A percentile compares a stretch with the other conserved stretches of the same genome.
phyloP scores from a whole-genome alignment of 2,113 vertebrate species.

The Nibea coibor region DNA sequence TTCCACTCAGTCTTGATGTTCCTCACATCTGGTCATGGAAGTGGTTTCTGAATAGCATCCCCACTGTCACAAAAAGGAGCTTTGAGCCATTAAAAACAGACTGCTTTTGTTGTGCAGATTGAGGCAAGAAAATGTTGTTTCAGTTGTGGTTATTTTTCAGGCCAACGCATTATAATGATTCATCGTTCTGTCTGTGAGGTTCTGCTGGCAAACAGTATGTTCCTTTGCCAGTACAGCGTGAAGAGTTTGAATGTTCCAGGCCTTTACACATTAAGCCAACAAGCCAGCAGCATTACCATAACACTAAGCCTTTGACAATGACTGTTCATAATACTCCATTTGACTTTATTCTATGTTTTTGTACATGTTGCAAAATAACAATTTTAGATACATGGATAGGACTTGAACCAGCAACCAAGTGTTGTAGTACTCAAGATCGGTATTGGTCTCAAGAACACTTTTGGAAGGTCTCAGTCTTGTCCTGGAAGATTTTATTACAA shows the following conservation, averaged over 20 bases:
- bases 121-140: neutral
- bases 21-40: neutral
- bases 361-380: neutral
- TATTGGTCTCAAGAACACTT: no score
- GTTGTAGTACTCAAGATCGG: no score
- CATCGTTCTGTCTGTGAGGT: neutral
- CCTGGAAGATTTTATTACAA: no score
- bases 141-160: conserved; percentile 19
- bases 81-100: neutral
- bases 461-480: no score
- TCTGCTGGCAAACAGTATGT: conserved; percentile 4
- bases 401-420: neutral
- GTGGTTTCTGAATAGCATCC: conserved; percentile 5
- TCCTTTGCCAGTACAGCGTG: conserved; percentile 1
- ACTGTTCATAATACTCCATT: neutral
- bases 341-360: neutral
- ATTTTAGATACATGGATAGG: neutral
- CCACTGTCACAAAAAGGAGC: neutral
- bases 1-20: neutral
- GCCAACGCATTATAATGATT: conserved; percentile 24
- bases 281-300: conserved; percentile 12
- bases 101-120: neutral
- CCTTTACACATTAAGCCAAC: conserved; percentile 4
- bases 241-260: neutral
- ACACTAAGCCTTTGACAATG: neutral